A percentile compares a stretch with the other conserved stretches of the same genome.
These are phyloP conservation scores for Eupithecia subumbrata DNA, from an alignment of 2,888 invertebrate genomes.

Conservation along the genomic window DNA sequence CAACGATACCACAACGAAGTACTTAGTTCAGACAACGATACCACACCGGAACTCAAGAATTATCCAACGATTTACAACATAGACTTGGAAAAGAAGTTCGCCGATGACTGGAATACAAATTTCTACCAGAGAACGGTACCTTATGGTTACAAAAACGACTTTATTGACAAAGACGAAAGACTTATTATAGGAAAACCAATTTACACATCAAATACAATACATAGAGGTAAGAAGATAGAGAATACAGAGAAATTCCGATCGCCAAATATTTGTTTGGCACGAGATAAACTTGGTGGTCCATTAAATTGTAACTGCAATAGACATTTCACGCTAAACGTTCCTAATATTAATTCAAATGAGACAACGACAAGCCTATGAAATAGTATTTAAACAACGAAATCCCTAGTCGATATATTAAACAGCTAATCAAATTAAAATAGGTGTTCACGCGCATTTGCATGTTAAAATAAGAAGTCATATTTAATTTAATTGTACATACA, in stretches of 20 bases:
- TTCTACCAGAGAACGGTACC: slow-evolving; percentile 55
- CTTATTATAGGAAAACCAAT: slow-evolving; percentile 39
- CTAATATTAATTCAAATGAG: slow-evolving; percentile 70
- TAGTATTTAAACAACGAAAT: slow-evolving; percentile 53
- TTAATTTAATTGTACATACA: slow-evolving; percentile 7
- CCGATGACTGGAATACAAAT: slow-evolving; percentile 61
- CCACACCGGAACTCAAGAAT: slow-evolving; percentile 62
- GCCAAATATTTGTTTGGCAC: slow-evolving; percentile 76
- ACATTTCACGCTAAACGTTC: slow-evolving; percentile 76
- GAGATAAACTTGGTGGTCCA: slow-evolving; percentile 69
- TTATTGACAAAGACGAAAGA: slow-evolving; percentile 31
- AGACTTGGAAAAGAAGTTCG: slow-evolving; percentile 61
- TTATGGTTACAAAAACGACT: slow-evolving; percentile 50
- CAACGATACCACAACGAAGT: slow-evolving; percentile 69
- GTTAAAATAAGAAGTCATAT: slow-evolving; percentile 30
- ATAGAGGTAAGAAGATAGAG: slow-evolving; percentile 62
- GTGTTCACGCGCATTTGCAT: slow-evolving; percentile 18
- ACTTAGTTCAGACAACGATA: slow-evolving; percentile 62
- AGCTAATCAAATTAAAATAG: slow-evolving; percentile 48
- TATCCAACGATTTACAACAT: slow-evolving; percentile 65
- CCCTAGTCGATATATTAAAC: slow-evolving; percentile 66
- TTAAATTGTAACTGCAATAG: slow-evolving; percentile 75
- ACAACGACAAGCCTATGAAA: slow-evolving; percentile 70
- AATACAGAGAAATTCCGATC: slow-evolving; percentile 67
- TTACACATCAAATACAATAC: slow-evolving; percentile 57